A percentile compares a stretch with the other conserved stretches of the same genome.
Conservation (phyloP, 2,797 vertebrate genomes). For the Trachops cirrhosus region DNA sequence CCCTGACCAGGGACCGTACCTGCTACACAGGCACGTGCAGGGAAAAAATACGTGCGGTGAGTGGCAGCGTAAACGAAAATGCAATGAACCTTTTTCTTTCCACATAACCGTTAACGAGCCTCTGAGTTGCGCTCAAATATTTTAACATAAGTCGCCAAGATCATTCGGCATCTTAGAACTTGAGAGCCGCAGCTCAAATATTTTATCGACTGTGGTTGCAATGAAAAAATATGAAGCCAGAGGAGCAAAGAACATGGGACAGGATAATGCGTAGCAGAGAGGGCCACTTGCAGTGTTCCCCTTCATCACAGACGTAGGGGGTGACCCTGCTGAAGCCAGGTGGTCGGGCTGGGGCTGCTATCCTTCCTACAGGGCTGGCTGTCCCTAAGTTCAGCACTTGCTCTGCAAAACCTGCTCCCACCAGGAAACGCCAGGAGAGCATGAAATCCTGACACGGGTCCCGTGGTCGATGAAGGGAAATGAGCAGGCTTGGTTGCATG, state of each 20-base stretch:
- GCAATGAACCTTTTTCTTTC: not conserved
- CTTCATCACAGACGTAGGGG: not conserved
- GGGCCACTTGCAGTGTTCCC: not conserved
- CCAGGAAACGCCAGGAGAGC: not conserved
- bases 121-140: not conserved
- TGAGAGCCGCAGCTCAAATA: not conserved
- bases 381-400: not conserved
- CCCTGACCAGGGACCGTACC: not conserved
- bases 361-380: not conserved
- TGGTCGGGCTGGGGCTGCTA: no score
- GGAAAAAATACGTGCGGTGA: not conserved
- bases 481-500: not conserved
- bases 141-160: not conserved
- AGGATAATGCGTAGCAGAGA: not conserved
- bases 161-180: not conserved
- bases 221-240: not conserved
- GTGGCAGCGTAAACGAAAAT: not conserved
- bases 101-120: not conserved
- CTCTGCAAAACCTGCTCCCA: not conserved
- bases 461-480: not conserved
- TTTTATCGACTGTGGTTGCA: not conserved
- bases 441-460: not conserved
- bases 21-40: no score
- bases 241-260: not conserved
- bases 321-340: not conserved